Evolutionary conservation across 2,888 invertebrate species (phyloP), one percentile per base, ranked within the genome.

Genomic region (Yponomeuta sedellus): DNA sequence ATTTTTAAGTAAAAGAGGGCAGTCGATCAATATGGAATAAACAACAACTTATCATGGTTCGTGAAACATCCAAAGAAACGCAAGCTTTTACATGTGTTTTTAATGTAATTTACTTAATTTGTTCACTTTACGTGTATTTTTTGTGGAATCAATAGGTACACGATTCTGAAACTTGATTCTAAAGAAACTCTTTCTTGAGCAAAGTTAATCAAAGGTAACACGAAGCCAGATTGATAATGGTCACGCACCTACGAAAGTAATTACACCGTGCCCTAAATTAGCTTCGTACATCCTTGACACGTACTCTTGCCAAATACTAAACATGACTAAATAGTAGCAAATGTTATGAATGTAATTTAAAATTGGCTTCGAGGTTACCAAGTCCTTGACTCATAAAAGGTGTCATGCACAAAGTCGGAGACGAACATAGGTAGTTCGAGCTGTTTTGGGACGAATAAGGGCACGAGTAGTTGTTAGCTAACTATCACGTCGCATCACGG

Each of bases 361-460:
- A 59, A 59, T 59, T 59, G 25, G 25, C 11, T 39, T 62, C 10
- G 34, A 62, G 62, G 34, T 39, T 62, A 19, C 62, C 12, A 62
- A 62, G 62, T 34, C 62, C 62, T 62, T 59, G 59, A 59, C 59
- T 62, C 11, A 59, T 20, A 59, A 59, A 59, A 20, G 12, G 22
- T 10, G 59, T 59, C 44, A 16, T 52, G 16, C 44, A 12, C 44
- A 52, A 52, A 52, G 16, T 1, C 44, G 16, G 3, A 22, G 59
- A 59, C 12, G 3, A 59, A 59, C 8, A 59, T 20, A 59, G 59
- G 59, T 25, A 20, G 59, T 59, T 22, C 22, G 25, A 20, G 59
- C 59, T 22, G 58, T 22, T 20, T 20, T 58, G 20, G 44, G 22
- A 20, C 22, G 20, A 11, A 20, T 58, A 58, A 58, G 58, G 20